Percentiles rank a stretch among this genome's conserved stretches.
Evolutionary conservation across 1,140 invertebrate species (phyloP).

Genomic region (Nautilus pompilius): DNA sequence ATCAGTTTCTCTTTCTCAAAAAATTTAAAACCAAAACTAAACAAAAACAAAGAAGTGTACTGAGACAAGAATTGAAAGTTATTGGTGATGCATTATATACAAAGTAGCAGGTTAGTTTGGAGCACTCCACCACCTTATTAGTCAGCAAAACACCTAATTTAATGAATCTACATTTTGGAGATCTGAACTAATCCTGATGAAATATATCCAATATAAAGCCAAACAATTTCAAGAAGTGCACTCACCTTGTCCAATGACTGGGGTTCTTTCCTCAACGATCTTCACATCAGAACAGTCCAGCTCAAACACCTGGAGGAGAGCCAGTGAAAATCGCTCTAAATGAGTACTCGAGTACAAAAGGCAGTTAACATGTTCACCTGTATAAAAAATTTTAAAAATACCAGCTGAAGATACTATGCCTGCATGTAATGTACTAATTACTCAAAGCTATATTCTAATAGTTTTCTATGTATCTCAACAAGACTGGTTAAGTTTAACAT

Average conservation of each 20-base stretch:
- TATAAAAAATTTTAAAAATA: neutral
- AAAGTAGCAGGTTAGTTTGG: neutral
- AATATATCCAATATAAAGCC: neutral
- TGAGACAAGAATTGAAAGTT: no score
- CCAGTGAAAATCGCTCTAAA: conserved; percentile 29
- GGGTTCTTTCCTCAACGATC: conserved; percentile 34
- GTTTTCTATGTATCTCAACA: no score
- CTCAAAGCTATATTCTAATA: no score
- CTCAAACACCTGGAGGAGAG: conserved; percentile 36
- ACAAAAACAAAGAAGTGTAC: no score
- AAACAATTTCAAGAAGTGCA: neutral
- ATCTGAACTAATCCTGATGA: neutral
- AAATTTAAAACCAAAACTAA: neutral
- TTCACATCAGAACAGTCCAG: conserved; percentile 38
- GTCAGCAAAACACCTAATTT: no score
- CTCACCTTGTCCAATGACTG: conserved; percentile 27
- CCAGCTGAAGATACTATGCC: neutral
- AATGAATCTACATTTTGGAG: neutral
- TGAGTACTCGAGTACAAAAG: conserved; percentile 32
- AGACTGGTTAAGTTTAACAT: no score
- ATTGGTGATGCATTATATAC: neutral
- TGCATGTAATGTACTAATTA: no score
- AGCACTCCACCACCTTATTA: neutral
- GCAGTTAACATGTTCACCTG: conserved; percentile 27
- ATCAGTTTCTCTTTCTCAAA: neutral